A percentile compares a stretch with the other conserved stretches of the same genome.
phyloP scores from a whole-genome alignment of 2,888 invertebrate species.

The Diaphora mendica region DNA sequence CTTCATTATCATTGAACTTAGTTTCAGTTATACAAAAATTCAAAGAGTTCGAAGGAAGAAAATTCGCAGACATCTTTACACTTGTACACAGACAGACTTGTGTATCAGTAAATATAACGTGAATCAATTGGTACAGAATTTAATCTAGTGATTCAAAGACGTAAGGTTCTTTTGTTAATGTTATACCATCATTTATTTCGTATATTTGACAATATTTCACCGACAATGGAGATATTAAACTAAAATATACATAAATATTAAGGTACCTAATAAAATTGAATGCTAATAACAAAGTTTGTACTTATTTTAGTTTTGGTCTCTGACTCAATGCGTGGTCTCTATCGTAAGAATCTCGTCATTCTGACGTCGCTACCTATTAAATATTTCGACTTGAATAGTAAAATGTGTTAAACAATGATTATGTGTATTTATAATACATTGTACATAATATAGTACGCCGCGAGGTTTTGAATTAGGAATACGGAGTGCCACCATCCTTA shows the following conservation, averaged over 20 bases:
- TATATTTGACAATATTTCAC: background rate
- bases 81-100: no score
- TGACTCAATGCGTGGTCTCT: constrained; percentile 2
- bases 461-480: background rate
- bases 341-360: background rate
- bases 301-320: constrained; percentile 9
- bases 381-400: background rate
- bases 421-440: background rate
- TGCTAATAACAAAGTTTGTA: constrained; percentile 1
- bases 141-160: background rate
- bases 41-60: background rate
- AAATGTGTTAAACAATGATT: background rate
- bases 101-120: no score
- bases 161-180: background rate
- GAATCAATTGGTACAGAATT: background rate
- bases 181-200: background rate
- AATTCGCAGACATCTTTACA: background rate
- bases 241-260: constrained; percentile 14
- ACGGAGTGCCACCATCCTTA: no score
- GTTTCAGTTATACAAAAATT: background rate
- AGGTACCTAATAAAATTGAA: constrained; percentile 10
- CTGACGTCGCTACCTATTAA: background rate
- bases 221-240: constrained; percentile 14
- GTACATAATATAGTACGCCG: background rate
- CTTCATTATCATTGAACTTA: background rate